phyloP scores from a whole-genome alignment of 2,888 invertebrate genomes.

The Hyposoter dolosus region DNA sequence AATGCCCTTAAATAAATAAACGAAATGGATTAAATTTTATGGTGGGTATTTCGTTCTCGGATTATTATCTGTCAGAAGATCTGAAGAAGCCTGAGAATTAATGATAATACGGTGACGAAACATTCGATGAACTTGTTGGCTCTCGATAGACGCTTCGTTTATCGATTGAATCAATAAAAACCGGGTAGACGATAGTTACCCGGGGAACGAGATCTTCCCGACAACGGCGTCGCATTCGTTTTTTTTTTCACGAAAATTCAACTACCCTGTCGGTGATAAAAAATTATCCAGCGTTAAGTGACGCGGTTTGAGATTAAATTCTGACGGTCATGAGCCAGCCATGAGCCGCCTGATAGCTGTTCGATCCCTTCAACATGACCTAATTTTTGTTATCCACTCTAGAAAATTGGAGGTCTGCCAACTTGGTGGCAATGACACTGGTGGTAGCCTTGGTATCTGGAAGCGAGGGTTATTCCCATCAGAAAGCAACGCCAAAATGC shows the following conservation, averaged over 20 bases:
- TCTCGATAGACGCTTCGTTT: conserved; percentile 2
- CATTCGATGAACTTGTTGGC: neutral
- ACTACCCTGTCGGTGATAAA: conserved; percentile 24
- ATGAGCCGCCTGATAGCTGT: neutral
- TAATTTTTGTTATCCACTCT: conserved; percentile 32
- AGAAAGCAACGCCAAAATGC: conserved; percentile 68
- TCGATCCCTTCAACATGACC: neutral
- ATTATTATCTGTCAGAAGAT: neutral
- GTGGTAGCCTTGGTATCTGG: neutral
- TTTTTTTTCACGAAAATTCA: conserved; percentile 46
- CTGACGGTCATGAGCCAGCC: neutral
- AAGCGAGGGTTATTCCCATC: neutral
- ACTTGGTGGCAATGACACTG: conserved; percentile 46
- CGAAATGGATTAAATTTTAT: neutral
- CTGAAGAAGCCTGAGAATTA: neutral
- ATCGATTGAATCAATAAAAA: conserved; percentile 34
- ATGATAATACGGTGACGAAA: neutral
- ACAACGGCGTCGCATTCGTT: neutral
- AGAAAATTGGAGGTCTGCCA: conserved; percentile 53
- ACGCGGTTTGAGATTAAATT: conserved; percentile 20
- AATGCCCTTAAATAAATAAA: neutral
- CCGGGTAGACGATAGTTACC: conserved; percentile 42
- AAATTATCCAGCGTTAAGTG: conserved; percentile 9
- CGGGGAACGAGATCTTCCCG: conserved; percentile 14
- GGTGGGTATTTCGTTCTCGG: neutral